Evolutionary conservation across 2,113 vertebrate species (phyloP).

Genomic region (Halichoeres trimaculatus): DNA sequence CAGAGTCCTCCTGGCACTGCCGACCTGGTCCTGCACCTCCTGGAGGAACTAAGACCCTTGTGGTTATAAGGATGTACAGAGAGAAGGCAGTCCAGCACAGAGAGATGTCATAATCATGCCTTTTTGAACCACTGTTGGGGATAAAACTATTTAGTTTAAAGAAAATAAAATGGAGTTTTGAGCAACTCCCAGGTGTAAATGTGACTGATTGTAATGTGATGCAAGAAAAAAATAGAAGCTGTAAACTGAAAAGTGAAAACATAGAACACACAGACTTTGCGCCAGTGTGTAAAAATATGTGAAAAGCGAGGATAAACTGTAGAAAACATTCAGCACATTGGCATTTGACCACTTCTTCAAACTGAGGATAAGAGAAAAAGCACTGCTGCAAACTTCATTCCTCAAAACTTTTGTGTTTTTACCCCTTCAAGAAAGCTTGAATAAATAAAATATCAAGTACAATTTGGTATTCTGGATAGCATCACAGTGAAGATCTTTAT

Average conservation of each 20-base stretch:
- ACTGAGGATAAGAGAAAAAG: background rate
- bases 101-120: background rate
- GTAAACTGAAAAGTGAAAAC: background rate
- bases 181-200: background rate
- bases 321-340: background rate
- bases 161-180: too few relatives aligned
- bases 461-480: conserved; percentile 12
- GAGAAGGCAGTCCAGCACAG: conserved; percentile 11
- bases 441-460: conserved; percentile 15
- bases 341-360: conserved; percentile 1
- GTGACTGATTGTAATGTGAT: background rate
- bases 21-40: conserved; percentile 15
- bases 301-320: background rate
- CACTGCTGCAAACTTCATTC: conserved; percentile 8
- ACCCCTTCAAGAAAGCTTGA: background rate
- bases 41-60: conserved; percentile 38
- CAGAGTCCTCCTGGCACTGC: conserved; percentile 13
- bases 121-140: conserved; percentile 1
- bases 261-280: background rate
- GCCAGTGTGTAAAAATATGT: background rate
- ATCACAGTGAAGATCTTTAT: background rate
- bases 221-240: too few relatives aligned
- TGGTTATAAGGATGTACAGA: background rate
- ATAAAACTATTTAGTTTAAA: background rate
- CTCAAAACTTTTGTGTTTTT: background rate